Percentiles rank a stretch among this genome's conserved stretches.
Evolutionary conservation across 2,113 vertebrate genomes (phyloP).

Genomic region (Oreochromis spilurus): DNA sequence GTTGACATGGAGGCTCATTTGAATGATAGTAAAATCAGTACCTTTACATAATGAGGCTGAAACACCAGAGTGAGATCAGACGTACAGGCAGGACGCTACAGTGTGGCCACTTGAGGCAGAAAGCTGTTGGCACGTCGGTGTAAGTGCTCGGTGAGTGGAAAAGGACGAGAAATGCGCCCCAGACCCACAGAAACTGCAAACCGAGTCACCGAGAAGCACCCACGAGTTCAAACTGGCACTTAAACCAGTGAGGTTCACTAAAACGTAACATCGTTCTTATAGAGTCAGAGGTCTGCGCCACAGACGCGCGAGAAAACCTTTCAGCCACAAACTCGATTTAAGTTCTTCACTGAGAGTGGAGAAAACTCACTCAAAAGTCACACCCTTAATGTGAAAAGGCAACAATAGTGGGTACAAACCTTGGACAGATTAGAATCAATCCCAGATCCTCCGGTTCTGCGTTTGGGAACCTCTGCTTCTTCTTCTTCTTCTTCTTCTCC

Average conservation of each 20-base stretch:
- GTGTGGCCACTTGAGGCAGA: not conserved
- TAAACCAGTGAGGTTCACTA: not conserved
- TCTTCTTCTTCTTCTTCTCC: not conserved
- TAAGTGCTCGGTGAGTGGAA: not conserved
- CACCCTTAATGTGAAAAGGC: fast-evolving
- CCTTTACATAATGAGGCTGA: not conserved
- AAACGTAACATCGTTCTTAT: not conserved
- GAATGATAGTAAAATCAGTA: not conserved
- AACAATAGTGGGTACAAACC: constrained; percentile 10
- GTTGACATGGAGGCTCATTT: not conserved
- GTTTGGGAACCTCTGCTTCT: not conserved
- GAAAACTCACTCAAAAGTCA: not conserved
- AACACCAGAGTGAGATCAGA: not conserved
- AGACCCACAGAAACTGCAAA: not conserved
- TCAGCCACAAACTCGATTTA: not conserved
- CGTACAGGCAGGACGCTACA: not conserved
- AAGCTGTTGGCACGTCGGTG: not conserved
- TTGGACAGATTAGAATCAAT: not conserved
- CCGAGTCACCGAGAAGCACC: not conserved
- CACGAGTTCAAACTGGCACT: not conserved
- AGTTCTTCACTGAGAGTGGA: not conserved
- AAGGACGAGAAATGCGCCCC: not conserved
- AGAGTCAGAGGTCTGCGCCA: not conserved
- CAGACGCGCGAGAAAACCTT: not conserved
- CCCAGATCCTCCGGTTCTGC: not conserved